phyloP scores from a whole-genome alignment of 2,888 invertebrate genomes.

The Leuctra nigra region DNA sequence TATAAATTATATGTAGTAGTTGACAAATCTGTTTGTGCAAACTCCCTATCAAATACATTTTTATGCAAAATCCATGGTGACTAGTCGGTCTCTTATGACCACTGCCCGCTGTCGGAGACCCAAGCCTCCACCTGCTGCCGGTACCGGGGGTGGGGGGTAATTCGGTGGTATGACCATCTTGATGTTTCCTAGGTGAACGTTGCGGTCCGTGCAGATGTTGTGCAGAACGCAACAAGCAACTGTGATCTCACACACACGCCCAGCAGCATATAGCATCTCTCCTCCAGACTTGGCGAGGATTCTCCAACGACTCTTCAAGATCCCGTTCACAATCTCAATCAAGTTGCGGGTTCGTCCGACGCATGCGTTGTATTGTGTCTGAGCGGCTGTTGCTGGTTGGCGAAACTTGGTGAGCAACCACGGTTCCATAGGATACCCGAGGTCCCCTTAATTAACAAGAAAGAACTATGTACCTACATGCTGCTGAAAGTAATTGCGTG shows the following conservation, averaged over 20 bases:
- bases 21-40: no score
- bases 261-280: conserved; percentile 4
- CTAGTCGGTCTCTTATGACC: no score
- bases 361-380: not conserved
- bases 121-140: no score
- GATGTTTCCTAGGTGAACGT: not conserved
- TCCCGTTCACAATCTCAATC: conserved; percentile 2
- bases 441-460: not conserved
- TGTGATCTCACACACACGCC: not conserved
- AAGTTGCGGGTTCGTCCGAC: not conserved
- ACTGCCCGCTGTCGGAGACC: no score
- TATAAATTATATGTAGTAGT: no score
- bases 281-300: no score
- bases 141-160: no score
- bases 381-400: not conserved
- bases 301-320: conserved; percentile 2
- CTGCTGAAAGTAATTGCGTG: no score
- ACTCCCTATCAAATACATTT: no score
- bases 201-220: not conserved
- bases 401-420: conserved; percentile 6
- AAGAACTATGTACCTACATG: no score
- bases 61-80: no score
- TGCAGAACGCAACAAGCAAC: conserved; percentile 3
- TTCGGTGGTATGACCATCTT: no score
- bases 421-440: not conserved